These are phyloP conservation scores for Hydropsyche tenuis DNA, from an alignment of 1,140 invertebrate species.

Conservation along the genomic window DNA sequence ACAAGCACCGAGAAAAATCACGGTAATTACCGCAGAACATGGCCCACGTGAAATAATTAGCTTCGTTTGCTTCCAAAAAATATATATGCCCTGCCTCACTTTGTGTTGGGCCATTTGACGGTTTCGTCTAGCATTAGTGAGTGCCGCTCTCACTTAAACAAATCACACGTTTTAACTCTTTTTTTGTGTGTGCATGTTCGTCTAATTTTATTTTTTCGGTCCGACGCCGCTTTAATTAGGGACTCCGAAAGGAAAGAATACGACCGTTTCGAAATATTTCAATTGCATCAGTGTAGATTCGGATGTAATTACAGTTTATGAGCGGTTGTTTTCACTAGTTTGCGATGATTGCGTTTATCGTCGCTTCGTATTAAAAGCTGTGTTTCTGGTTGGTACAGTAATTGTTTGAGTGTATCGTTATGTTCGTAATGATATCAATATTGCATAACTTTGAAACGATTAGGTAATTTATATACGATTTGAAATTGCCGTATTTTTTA, in stretches of 20 bases:
- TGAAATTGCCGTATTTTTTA: too few species aligned
- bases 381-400: too few species aligned
- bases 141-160: background rate
- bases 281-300: background rate
- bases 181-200: background rate
- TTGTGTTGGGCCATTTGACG: background rate
- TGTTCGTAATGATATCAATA: too few species aligned
- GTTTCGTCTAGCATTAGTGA: constrained; percentile 1
- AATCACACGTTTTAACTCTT: constrained; percentile 3
- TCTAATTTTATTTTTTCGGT: too few species aligned
- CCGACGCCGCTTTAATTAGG: background rate
- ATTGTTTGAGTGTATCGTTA: too few species aligned
- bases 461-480: too few species aligned
- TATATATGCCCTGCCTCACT: background rate
- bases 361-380: too few species aligned
- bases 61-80: constrained; percentile 6
- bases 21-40: constrained; percentile 2
- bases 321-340: too few species aligned
- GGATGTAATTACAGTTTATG: too few species aligned
- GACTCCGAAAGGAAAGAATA: background rate
- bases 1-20: background rate
- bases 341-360: too few species aligned
- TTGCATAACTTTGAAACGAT: too few species aligned
- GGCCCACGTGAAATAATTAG: constrained; percentile 12
- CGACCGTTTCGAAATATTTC: background rate